Base-by-base conservation (phyloP, 2,797 vertebrate species). In the Bradypodion pumilum region DNA sequence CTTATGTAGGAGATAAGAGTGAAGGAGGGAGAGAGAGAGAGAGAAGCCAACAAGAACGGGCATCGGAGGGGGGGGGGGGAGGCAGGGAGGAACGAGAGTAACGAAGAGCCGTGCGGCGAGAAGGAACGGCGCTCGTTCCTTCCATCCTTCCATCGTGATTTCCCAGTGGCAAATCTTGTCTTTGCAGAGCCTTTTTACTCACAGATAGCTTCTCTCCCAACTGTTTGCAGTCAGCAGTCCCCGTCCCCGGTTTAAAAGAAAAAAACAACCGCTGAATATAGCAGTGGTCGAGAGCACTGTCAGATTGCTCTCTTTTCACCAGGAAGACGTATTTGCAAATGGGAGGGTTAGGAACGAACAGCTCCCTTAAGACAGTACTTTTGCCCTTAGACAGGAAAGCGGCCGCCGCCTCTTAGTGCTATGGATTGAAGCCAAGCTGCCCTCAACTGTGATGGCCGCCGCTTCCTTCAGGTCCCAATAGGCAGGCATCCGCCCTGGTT, bases 381-480 rank as follows among this genome's bases (percentile, higher is more conserved):
- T n/a, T 83, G 85, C 75, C 80, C 69, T 68, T 68, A 44, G 46
- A 15, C 42, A 78, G 82, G 13, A 46, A 37, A n/a, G 23, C 37
- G 1, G 19, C 59, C 19, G 21, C 5, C 7, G 46, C 25, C 66
- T 29, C n/a, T 40, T 6, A n/a, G 63, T 23, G 32, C 15, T 15
- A 42, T 5, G 44, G 27, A 9, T 49, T 44, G 68, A 82, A 78
- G 85, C 60, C 15, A 44, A 21, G 23, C 9, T 74, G 40, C 85
- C 85, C 81, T 79, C 62, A 79, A 10, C 25, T 13, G 27, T 9
- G 74, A 79, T 83, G 85, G 76, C 70, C 19, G 27, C 70, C 7
- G 49, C 1, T 44, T 40, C 66, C 68, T 73, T 59, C 6, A n/a
- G 25, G 69, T 21, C 27, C 15, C 7, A 10, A 8, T 3, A 2